Evolutionary conservation across 1,140 invertebrate genomes (phyloP).

Genomic region (Archegozetes longisetosus): DNA sequence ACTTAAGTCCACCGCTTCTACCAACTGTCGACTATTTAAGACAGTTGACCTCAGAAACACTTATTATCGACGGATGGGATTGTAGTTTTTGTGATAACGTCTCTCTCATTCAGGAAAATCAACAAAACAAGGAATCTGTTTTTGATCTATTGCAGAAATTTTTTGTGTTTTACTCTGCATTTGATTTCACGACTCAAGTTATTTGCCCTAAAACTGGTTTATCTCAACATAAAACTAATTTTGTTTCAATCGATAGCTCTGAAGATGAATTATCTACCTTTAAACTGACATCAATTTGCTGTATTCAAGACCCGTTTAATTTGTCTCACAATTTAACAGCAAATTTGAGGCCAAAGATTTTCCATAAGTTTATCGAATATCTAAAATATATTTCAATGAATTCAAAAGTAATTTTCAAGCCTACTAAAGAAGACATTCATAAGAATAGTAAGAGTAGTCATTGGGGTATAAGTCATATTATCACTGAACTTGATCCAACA

Average conservation of each 20-base stretch:
- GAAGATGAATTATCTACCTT: background rate
- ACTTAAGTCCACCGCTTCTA: background rate
- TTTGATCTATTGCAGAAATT: background rate
- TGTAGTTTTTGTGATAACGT: background rate
- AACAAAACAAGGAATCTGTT: background rate
- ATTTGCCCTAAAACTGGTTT: background rate
- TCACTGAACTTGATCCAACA: background rate
- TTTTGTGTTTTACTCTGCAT: background rate
- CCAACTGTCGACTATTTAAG: background rate
- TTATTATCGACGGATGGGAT: background rate
- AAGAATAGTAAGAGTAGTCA: background rate
- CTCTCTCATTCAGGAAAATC: background rate
- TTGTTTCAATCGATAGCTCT: background rate
- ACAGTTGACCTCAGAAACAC: background rate
- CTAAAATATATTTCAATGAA: background rate
- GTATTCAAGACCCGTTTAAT: background rate
- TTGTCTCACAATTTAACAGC: background rate
- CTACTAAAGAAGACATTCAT: no score
- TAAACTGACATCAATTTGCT: background rate
- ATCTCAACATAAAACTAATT: background rate
- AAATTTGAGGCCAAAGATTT: background rate
- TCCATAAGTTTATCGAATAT: background rate
- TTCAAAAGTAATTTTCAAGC: background rate
- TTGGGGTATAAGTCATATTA: background rate
- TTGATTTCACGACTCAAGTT: background rate